These are phyloP conservation scores for Anadara kagoshimensis DNA, from an alignment of 1,140 invertebrate genomes.

Conservation along the genomic window DNA sequence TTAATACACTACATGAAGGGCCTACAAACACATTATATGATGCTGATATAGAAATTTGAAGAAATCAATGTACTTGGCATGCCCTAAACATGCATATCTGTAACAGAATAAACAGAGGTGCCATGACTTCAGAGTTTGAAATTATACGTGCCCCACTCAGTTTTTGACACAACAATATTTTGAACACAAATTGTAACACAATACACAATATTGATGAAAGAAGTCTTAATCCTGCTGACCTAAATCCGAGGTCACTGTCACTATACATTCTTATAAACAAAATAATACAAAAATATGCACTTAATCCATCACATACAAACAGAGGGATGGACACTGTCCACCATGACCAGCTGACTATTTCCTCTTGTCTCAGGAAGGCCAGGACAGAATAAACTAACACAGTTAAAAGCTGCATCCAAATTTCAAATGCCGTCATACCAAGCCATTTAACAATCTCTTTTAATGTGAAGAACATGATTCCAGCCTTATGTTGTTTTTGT, in stretches of 20 bases:
- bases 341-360: conserved; percentile 68
- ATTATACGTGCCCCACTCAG: conserved; percentile 85
- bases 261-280: conserved; percentile 92
- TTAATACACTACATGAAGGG: too few species aligned
- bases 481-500: not conserved
- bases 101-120: conserved; percentile 91
- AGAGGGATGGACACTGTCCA: conserved; percentile 92
- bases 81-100: conserved; percentile 93
- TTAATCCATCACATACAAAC: conserved; percentile 92
- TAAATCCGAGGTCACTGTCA: conserved; percentile 78
- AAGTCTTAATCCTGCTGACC: conserved; percentile 82
- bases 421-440: conserved; percentile 94
- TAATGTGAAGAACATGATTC: conserved; percentile 88
- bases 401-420: conserved; percentile 90
- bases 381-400: conserved; percentile 89
- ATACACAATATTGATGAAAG: conserved; percentile 91
- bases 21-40: too few species aligned
- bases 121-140: conserved; percentile 93
- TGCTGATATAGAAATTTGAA: too few species aligned
- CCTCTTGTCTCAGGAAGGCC: conserved; percentile 80
- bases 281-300: conserved; percentile 95
- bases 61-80: conserved; percentile 80
- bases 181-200: conserved; percentile 91
- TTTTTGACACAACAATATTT: conserved; percentile 93
- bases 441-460: conserved; percentile 94